phyloP scores from a whole-genome alignment of 2,113 vertebrate genomes.

The Solea senegalensis region DNA sequence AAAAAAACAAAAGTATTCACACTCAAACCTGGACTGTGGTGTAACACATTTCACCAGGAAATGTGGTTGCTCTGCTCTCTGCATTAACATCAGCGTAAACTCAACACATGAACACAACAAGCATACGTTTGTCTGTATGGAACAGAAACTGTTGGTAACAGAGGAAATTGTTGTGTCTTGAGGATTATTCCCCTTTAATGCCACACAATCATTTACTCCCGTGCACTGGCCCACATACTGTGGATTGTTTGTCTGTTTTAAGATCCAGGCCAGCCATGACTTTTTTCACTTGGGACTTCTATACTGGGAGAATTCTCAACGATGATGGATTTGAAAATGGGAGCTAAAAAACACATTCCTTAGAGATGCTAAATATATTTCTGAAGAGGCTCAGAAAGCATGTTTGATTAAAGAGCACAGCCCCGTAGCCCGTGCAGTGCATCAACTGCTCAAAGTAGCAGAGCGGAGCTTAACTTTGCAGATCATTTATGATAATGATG shows the following conservation, averaged over 20 bases:
- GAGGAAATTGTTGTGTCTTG: conserved; percentile 13
- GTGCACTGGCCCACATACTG: conserved; percentile 59
- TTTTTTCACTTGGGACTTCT: conserved; percentile 66
- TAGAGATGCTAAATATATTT: conserved; percentile 65
- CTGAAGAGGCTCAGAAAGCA: conserved; percentile 33
- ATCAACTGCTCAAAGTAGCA: conserved; percentile 44
- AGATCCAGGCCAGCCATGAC: conserved; percentile 60
- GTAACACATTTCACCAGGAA: neutral
- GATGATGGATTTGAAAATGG: conserved; percentile 61
- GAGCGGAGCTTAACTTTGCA: conserved; percentile 25
- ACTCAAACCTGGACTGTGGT: too few species aligned
- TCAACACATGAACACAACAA: conserved; percentile 1
- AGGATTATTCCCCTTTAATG: conserved; percentile 33
- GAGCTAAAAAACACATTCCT: conserved; percentile 50
- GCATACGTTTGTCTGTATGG: neutral
- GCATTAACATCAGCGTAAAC: conserved; percentile 31
- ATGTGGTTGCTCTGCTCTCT: neutral
- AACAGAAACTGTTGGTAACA: conserved; percentile 2
- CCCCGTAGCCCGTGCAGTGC: conserved; percentile 10
- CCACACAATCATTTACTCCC: conserved; percentile 34
- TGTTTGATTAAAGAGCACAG: conserved; percentile 53
- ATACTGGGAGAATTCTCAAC: conserved; percentile 47
- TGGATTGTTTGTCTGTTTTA: conserved; percentile 59
- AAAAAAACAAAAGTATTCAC: too few species aligned
- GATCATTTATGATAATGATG: conserved; percentile 54